Evolutionary conservation across 1,140 invertebrate species (phyloP).

Genomic region (Pseudachorutes palmiensis): DNA sequence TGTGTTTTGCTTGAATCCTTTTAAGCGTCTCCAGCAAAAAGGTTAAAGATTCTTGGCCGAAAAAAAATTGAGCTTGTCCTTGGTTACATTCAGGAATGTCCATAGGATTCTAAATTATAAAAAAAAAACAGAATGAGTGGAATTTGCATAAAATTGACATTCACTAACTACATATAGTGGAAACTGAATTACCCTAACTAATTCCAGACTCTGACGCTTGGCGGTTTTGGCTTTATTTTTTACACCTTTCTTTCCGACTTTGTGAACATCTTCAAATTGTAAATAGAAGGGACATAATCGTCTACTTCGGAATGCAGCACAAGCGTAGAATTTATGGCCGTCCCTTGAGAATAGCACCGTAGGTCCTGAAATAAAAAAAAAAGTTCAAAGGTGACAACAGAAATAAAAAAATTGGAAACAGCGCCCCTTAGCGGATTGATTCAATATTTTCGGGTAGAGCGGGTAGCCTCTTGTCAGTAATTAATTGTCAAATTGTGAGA

Average conservation of each 20-base stretch:
- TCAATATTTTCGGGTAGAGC: too few species aligned
- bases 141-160: not conserved
- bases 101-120: too few species aligned
- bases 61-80: slow-evolving; percentile 8
- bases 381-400: not conserved
- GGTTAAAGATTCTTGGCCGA: not conserved
- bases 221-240: too few species aligned
- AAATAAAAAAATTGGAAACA: too few species aligned
- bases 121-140: too few species aligned
- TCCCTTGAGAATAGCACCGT: not conserved
- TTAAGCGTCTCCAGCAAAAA: not conserved
- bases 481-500: not conserved
- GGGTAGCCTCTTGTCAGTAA: too few species aligned
- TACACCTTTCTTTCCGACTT: not conserved
- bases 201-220: too few species aligned
- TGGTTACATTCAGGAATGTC: not conserved
- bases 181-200: not conserved
- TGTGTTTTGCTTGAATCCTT: not conserved
- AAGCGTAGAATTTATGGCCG: not conserved
- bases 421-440: too few species aligned
- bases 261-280: not conserved
- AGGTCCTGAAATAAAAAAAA: not conserved
- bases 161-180: too few species aligned
- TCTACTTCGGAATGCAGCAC: not conserved
- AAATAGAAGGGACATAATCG: not conserved